phyloP scores from a whole-genome alignment of 2,888 invertebrate species.

The Meiosimyza platycephala region DNA sequence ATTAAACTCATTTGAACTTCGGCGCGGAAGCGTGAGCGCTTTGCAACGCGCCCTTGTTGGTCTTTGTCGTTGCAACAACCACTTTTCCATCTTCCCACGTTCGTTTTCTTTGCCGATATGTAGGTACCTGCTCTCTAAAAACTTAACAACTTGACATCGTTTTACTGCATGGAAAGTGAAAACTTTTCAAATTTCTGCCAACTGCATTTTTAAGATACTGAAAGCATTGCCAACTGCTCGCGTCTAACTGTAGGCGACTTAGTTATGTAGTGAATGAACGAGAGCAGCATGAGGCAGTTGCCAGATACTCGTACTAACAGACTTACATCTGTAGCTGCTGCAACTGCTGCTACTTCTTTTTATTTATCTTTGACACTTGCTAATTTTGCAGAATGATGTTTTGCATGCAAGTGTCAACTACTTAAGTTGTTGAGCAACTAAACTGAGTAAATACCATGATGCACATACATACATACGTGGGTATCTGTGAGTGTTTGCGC shows the following conservation, averaged over 20 bases:
- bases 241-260: no score
- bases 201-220: slow-evolving; percentile 28
- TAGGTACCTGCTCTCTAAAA: neutral
- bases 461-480: neutral
- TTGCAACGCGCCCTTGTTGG: neutral
- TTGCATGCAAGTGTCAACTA: slow-evolving; percentile 43
- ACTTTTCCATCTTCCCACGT: neutral
- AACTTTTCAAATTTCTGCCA: slow-evolving; percentile 6
- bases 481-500: neutral
- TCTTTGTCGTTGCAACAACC: neutral
- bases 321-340: neutral
- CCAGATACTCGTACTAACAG: no score
- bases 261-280: no score
- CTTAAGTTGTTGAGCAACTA: slow-evolving; percentile 43
- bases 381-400: slow-evolving; percentile 46
- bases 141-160: no score
- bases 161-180: slow-evolving; percentile 8
- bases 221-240: neutral
- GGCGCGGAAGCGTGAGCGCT: neutral
- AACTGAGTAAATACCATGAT: slow-evolving; percentile 30
- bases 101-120: neutral
- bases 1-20: slow-evolving; percentile 32
- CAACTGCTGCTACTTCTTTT: slow-evolving; percentile 28
- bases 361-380: slow-evolving; percentile 50
- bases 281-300: no score